phyloP scores from a whole-genome alignment of 2,113 vertebrate genomes.

The Pogonocichla stellata region DNA sequence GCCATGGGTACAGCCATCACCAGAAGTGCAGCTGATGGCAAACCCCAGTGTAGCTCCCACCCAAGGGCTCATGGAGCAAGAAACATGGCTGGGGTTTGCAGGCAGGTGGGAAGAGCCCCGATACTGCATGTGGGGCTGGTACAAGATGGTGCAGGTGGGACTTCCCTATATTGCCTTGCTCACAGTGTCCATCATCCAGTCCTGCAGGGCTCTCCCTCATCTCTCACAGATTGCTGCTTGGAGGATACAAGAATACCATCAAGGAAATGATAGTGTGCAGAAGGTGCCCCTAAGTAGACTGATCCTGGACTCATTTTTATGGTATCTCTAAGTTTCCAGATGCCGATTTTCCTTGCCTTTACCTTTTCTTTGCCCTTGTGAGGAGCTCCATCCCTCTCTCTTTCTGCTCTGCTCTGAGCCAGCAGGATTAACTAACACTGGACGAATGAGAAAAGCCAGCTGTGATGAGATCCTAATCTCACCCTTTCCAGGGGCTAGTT shows the following conservation, averaged over 20 bases:
- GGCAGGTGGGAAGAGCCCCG: rapidly evolving
- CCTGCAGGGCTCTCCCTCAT: background rate
- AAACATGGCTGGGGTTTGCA: rapidly evolving
- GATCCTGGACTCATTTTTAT: background rate
- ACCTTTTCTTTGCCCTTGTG: background rate
- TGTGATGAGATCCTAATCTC: background rate
- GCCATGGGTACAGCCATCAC: rapidly evolving
- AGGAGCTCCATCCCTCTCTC: background rate
- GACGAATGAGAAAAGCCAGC: rapidly evolving
- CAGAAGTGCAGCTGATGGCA: background rate
- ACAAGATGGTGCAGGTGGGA: background rate
- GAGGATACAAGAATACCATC: background rate
- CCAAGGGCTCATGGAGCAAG: rapidly evolving
- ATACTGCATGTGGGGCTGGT: background rate
- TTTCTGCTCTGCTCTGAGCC: background rate
- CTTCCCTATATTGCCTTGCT: background rate
- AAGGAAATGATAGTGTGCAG: background rate
- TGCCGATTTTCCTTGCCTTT: background rate
- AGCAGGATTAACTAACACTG: background rate
- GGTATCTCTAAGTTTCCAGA: background rate
- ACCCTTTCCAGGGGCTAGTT: background rate
- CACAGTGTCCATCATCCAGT: too few relatives aligned
- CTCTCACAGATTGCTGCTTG: background rate
- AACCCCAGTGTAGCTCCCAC: rapidly evolving
- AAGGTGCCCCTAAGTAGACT: background rate